Conservation (phyloP, 2,113 vertebrate species). For the Gobiocypris rarus region DNA sequence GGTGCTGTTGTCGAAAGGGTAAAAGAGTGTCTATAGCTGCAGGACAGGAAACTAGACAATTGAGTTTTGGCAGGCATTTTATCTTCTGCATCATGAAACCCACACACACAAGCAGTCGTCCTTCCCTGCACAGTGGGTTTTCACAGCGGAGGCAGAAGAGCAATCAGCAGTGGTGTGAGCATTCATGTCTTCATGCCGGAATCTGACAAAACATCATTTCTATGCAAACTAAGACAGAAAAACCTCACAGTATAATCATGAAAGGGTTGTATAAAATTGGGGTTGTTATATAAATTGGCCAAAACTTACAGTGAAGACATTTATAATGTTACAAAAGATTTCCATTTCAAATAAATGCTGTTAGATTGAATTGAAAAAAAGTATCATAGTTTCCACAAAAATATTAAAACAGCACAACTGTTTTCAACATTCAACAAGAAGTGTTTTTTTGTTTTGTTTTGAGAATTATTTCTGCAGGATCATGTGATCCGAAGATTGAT, state of each 20-base stretch:
- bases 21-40: conserved; percentile 16
- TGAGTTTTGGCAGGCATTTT: conserved; percentile 36
- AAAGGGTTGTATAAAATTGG: background rate
- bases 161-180: conserved; percentile 48
- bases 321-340: no score
- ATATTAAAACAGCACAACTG: background rate
- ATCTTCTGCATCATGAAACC: conserved; percentile 32
- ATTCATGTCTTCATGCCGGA: conserved; percentile 29
- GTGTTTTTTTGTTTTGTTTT: background rate
- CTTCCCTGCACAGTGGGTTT: conserved; percentile 49
- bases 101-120: conserved; percentile 30
- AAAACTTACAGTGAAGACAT: no score
- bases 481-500: background rate
- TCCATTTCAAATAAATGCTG: no score
- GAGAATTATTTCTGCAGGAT: background rate
- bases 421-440: background rate
- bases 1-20: conserved; percentile 26
- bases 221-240: background rate
- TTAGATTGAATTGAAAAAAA: background rate
- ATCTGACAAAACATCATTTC: conserved; percentile 33
- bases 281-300: background rate
- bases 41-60: conserved; percentile 29
- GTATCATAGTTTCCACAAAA: background rate
- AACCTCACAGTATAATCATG: background rate
- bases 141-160: conserved; percentile 42